phyloP scores from a whole-genome alignment of 2,113 vertebrate species.

The Columbina picui region DNA sequence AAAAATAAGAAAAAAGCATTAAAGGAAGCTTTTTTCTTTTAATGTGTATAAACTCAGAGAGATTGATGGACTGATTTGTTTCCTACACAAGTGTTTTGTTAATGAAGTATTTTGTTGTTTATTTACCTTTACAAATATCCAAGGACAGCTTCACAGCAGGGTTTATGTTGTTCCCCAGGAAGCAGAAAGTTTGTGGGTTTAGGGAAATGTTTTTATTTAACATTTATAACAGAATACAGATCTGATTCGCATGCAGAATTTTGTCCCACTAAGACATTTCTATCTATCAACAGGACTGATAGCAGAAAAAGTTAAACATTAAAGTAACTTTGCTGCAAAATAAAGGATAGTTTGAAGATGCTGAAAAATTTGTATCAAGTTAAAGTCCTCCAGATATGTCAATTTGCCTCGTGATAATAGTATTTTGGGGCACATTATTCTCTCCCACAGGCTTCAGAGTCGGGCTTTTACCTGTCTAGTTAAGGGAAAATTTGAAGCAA shows the following conservation, averaged over 20 bases:
- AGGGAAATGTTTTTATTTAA: conserved; percentile 18
- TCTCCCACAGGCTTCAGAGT: not conserved
- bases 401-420: not conserved
- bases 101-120: conserved; percentile 46
- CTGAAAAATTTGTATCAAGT: not conserved
- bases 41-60: not conserved
- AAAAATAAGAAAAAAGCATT: not conserved
- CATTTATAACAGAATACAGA: not conserved
- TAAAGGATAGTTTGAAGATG: not conserved
- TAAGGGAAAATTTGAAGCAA: not conserved
- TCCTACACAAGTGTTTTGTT: not conserved
- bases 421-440: conserved; percentile 22
- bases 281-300: not conserved
- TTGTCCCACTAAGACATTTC: not conserved
- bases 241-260: not conserved
- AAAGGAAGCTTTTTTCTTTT: not conserved
- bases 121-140: conserved; percentile 41
- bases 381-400: not conserved
- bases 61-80: not conserved
- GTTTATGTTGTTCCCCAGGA: not conserved
- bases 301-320: not conserved
- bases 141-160: conserved; percentile 12
- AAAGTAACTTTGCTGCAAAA: not conserved
- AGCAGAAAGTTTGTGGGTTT: not conserved
- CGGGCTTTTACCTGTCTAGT: not conserved